These are phyloP conservation scores for Caenorhabditis sp. DNA, from an alignment of 2,888 invertebrate species.

Conservation along the genomic window DNA sequence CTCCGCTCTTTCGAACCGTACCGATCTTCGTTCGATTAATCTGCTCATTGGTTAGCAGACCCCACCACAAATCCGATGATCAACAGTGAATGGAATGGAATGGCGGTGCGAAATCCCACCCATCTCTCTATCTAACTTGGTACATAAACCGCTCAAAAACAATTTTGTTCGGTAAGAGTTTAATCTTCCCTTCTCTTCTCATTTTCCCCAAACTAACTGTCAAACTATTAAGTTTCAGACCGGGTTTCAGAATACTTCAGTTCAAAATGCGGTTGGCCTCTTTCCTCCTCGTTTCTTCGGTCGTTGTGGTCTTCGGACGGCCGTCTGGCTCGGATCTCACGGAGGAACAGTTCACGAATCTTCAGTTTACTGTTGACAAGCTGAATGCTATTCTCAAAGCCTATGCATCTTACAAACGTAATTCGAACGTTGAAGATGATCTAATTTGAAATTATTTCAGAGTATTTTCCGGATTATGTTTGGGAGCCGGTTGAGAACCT, in stretches of 20 bases:
- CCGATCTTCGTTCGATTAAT: not conserved
- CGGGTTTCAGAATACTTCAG: no score
- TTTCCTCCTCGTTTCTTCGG: not conserved
- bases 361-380: slow-evolving; percentile 36
- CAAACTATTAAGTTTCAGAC: no score
- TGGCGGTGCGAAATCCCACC: no score
- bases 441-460: slow-evolving; percentile 9
- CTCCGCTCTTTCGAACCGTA: no score
- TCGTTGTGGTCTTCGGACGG: not conserved
- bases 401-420: slow-evolving; percentile 31
- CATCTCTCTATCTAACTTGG: no score
- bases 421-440: not conserved
- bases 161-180: no score
- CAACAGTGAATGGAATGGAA: no score
- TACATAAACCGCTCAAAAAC: no score
- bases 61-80: no score
- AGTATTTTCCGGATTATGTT: slow-evolving; percentile 42
- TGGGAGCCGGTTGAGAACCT: slow-evolving; percentile 25
- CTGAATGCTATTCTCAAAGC: slow-evolving; percentile 47
- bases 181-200: no score
- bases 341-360: slow-evolving; percentile 40
- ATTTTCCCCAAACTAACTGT: no score
- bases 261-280: not conserved
- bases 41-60: not conserved
- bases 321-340: slow-evolving; percentile 26